Evolutionary conservation across 1,140 invertebrate species (phyloP).

Genomic region (Glossosoma conforme): DNA sequence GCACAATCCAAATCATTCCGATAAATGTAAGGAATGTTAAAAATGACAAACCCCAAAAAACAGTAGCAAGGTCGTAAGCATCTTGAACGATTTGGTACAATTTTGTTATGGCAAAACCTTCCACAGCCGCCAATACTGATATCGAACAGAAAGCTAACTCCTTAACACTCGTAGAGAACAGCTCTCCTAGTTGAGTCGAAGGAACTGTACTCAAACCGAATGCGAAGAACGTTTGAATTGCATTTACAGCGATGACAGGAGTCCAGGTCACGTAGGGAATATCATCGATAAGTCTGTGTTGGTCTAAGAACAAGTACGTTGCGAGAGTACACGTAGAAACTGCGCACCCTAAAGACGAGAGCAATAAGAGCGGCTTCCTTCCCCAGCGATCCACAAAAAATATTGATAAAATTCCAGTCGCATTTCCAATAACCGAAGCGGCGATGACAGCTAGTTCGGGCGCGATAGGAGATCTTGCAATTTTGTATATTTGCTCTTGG

Average conservation of each 20-base stretch:
- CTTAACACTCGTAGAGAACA: conserved; percentile 28
- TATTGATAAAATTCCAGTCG: conserved; percentile 17
- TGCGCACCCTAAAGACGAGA: conserved; percentile 24
- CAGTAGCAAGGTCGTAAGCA: conserved; percentile 15
- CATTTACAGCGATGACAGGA: conserved; percentile 19
- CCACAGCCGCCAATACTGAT: conserved; percentile 22
- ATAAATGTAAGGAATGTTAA: conserved; percentile 20
- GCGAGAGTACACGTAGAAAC: conserved; percentile 17
- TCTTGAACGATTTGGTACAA: conserved; percentile 26
- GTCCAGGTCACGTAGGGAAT: conserved; percentile 20
- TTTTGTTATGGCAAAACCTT: conserved; percentile 27
- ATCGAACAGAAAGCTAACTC: conserved; percentile 24
- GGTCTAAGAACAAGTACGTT: conserved; percentile 24
- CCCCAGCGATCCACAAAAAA: conserved; percentile 30
- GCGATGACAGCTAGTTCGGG: conserved; percentile 24
- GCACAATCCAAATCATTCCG: conserved; percentile 14
- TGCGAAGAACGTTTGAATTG: conserved; percentile 27
- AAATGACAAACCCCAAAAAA: conserved; percentile 25
- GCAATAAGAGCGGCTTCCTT: conserved; percentile 23
- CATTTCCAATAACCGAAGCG: conserved; percentile 21
- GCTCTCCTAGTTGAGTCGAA: conserved; percentile 27
- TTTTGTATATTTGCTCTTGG: conserved; percentile 27
- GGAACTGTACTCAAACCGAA: conserved; percentile 26
- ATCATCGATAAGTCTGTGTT: conserved; percentile 9
- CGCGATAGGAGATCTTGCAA: conserved; percentile 10